Evolutionary conservation across 1,140 invertebrate genomes (phyloP).

Genomic region (Streblospio benedicti): DNA sequence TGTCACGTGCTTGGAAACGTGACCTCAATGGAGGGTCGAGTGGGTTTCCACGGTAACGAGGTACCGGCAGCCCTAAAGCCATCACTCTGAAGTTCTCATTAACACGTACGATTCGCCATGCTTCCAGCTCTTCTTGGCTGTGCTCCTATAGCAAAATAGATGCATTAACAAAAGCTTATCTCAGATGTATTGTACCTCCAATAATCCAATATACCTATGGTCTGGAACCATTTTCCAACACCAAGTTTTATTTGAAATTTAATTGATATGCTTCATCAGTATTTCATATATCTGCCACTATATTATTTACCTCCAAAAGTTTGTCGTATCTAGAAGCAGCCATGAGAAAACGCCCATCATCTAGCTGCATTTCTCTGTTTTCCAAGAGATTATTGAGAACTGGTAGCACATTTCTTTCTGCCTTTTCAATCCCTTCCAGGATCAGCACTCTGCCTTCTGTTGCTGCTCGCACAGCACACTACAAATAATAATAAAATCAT

Average conservation of each 20-base stretch:
- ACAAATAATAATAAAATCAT: constrained; percentile 1
- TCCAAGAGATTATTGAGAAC: constrained; percentile 97
- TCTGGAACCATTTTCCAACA: too few relatives aligned
- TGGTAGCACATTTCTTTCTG: constrained; percentile 90
- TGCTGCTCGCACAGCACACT: constrained; percentile 85
- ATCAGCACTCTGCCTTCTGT: constrained; percentile 77
- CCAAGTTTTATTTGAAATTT: too few relatives aligned
- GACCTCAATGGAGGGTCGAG: constrained; percentile 90
- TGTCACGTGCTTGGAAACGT: constrained; percentile 83
- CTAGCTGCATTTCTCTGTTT: constrained; percentile 95
- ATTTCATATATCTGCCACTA: too few relatives aligned
- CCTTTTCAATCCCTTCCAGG: constrained; percentile 95
- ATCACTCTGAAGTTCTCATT: constrained; percentile 69
- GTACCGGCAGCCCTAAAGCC: constrained; percentile 43
- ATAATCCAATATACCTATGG: too few relatives aligned
- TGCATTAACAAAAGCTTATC: too few relatives aligned
- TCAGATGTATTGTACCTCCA: too few relatives aligned
- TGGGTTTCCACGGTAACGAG: constrained; percentile 69
- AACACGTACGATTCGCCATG: constrained; percentile 71
- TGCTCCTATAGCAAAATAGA: constrained; percentile 70
- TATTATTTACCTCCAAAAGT: constrained; percentile 73
- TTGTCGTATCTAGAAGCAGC: constrained; percentile 81
- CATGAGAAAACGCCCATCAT: constrained; percentile 90
- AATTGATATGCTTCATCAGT: too few relatives aligned
- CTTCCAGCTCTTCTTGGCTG: constrained; percentile 66